Evolutionary conservation across 2,113 vertebrate species (phyloP).

Genomic region (Pholis gunnellus): DNA sequence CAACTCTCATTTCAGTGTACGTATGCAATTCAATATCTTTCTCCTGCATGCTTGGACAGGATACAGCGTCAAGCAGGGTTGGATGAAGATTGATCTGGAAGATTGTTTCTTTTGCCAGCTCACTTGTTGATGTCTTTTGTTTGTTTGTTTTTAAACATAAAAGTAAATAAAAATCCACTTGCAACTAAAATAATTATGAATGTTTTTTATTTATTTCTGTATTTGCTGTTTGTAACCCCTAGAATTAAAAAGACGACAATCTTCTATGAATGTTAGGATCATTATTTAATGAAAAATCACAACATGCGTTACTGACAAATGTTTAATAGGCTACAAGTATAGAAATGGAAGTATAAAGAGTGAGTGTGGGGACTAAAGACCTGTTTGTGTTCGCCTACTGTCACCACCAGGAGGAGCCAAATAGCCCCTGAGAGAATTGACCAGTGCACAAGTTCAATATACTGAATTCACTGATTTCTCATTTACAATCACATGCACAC

Average conservation of each 20-base stretch:
- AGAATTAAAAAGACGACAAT: not conserved
- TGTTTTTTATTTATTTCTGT: not conserved
- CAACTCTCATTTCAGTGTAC: slow-evolving; percentile 53
- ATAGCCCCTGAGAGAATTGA: not conserved
- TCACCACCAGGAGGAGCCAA: slow-evolving; percentile 50
- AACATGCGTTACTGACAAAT: not conserved
- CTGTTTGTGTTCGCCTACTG: slow-evolving; percentile 1
- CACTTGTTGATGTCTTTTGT: slow-evolving; percentile 49
- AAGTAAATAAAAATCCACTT: slow-evolving; percentile 79
- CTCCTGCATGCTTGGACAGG: slow-evolving; percentile 24
- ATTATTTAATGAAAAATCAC: not conserved
- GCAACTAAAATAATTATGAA: slow-evolving; percentile 47
- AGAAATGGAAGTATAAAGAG: not conserved
- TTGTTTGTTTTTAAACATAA: slow-evolving; percentile 68
- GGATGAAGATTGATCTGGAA: slow-evolving; percentile 53
- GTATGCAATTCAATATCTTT: slow-evolving; percentile 37
- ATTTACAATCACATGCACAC: not conserved
- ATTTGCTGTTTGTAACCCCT: not conserved
- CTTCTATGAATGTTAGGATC: not conserved
- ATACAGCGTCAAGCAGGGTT: slow-evolving; percentile 47
- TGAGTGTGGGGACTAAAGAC: accelerated
- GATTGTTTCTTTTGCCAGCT: slow-evolving; percentile 54
- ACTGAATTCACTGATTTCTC: not conserved
- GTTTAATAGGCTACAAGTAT: not conserved
- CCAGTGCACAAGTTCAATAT: not conserved